Base-by-base conservation (phyloP, 1,140 invertebrate species). In the Magallana gigas region DNA sequence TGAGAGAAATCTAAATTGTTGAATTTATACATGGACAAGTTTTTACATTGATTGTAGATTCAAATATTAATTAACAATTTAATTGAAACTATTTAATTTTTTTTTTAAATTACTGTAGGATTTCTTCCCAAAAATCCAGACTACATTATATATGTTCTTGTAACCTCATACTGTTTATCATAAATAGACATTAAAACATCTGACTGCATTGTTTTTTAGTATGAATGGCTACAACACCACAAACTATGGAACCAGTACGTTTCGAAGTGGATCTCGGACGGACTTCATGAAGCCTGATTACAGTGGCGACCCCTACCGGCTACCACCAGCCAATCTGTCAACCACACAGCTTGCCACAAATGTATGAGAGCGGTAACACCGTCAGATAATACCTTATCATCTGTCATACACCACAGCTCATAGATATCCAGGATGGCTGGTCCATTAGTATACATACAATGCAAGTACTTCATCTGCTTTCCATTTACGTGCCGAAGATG, bases 291-390 rank as follows among this genome's bases (percentile, higher is more conserved):
- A 89, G 60, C 83, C 86, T 14, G 64, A 59, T 18, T 59, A 88
- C 29, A 48, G 58, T 36, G 84, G 62, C 56, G 87, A 90, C 85
- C 80, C 88, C 0, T 88, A 89, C 83, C 57, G 85, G 81, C 29
- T 90, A n/a, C 90, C 90, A 4, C 90, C 90, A 16, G 90, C 90
- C 23, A 88, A 90, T 76, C 59, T 87, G 29, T 87, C 82, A 9
- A 89, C 88, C 59, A 89, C 86, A 29, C 89, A 89, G 71, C 62
- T 90, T 71, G 88, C 90, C 29, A 90, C 90, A 48, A 90, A 89
- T 85, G 90, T 90, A 82, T 90, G 86, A 90, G 48, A 68, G 7
- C 11, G 68, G 36, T 29, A 29, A 11, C 5, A 68, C 18, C 23
- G 36, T 8, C 5, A 0, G 36, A 23, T 71, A 7, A n/a, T 23